phyloP scores from a whole-genome alignment of 2,888 invertebrate genomes.

The Eupithecia dodoneata region DNA sequence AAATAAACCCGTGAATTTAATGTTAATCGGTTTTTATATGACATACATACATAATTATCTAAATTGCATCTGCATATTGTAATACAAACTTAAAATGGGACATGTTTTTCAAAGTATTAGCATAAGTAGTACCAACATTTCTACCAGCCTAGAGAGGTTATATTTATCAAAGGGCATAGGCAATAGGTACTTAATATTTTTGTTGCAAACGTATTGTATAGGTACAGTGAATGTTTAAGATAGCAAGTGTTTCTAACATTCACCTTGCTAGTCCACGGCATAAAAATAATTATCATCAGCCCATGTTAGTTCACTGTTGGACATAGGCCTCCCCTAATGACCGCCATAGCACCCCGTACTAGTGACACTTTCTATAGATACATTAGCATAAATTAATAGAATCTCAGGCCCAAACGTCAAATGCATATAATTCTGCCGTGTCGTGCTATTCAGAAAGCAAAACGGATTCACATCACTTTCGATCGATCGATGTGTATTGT shows the following conservation, averaged over 20 bases:
- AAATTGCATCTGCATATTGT: too few relatives aligned
- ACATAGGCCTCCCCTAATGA: too few relatives aligned
- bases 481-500: conserved; percentile 52
- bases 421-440: conserved; percentile 61
- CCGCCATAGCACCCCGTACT: too few relatives aligned
- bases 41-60: neutral
- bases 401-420: conserved; percentile 37
- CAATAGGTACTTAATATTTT: too few relatives aligned
- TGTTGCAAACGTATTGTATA: too few relatives aligned
- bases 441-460: conserved; percentile 73
- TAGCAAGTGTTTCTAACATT: too few relatives aligned
- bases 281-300: too few relatives aligned
- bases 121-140: neutral
- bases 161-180: neutral
- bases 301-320: too few relatives aligned
- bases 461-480: conserved; percentile 70
- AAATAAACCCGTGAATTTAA: neutral
- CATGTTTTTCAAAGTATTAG: neutral
- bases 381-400: conserved; percentile 31
- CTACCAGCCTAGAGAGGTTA: neutral
- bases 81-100: neutral
- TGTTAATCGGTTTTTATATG: neutral
- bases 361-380: conserved; percentile 63
- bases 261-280: too few relatives aligned
- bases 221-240: too few relatives aligned